Evolutionary conservation across 1,140 invertebrate species (phyloP), one percentile per base, ranked within the genome.

Genomic region (Myzus persicae): DNA sequence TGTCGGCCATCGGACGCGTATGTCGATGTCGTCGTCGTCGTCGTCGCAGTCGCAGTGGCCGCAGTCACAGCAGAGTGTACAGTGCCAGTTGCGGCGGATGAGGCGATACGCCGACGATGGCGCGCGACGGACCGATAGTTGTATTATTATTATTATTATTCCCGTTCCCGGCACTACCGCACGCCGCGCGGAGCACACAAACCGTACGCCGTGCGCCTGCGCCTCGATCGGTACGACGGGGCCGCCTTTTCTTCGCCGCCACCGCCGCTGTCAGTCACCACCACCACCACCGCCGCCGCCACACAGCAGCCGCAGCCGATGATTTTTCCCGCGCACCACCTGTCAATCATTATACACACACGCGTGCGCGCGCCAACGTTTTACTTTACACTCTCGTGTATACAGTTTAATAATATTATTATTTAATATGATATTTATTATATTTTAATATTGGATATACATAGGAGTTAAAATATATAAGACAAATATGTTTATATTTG

Each of bases 311-410:
- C 91, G 90, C 44, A 48, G n/a, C 91, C 81, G 46, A 46, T 92
- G 67, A 85, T 82, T 85, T 93, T 93, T 93, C 91, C 91, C 76
- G 59, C 90, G 90, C 90, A 82, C 67, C 90, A 82, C 91, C 91
- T 85, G 91, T 93, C 91, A 93, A 93, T 93, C 91, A 93, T 93
- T 85, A 54, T 81, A 40, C 91, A 92, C 91, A 92, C 91, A 31
- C n/a, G 24, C n/a, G n/a, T 9, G 44, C 76, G 51, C 44, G 38
- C 42, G 6, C 59, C 26, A 46, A 40, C 85, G 31, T 87, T 44
- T 87, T 44, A 38, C 42, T 87, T 26, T 84, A 31, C 31, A 67
- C 40, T n/a, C 38, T 18, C 36, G 36, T 40, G 67, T 26, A 40
- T 36, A 59, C 67, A n/a, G 46, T 38, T 18, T 46, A 44, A 46